phyloP scores from a whole-genome alignment of 2,113 vertebrate species.

The Cololabis saira region DNA sequence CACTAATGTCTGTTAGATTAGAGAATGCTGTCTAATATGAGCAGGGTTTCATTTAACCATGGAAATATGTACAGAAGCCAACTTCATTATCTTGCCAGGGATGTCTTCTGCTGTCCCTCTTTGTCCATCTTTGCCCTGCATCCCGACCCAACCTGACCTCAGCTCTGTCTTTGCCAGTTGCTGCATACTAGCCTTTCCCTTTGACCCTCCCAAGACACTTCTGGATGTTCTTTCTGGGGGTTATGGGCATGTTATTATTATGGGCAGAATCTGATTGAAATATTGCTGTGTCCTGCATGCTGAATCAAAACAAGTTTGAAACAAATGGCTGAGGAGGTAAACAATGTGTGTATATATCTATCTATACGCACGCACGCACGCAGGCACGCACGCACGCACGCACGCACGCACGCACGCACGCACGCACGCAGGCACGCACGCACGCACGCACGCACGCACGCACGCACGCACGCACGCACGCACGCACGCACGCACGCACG shows the following conservation, averaged over 20 bases:
- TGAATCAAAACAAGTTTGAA: conserved; percentile 16
- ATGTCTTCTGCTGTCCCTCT: conserved; percentile 37
- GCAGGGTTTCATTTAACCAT: background rate
- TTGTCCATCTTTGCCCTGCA: conserved; percentile 10
- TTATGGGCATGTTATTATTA: conserved; percentile 53
- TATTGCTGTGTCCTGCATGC: conserved; percentile 8
- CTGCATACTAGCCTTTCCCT: conserved; percentile 48
- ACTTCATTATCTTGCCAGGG: conserved; percentile 47
- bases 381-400: no score
- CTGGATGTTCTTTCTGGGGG: conserved; percentile 23
- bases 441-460: no score
- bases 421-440: no score
- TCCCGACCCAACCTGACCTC: conserved; percentile 59
- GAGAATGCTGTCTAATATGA: background rate
- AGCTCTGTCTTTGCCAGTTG: conserved; percentile 46
- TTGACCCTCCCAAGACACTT: conserved; percentile 43
- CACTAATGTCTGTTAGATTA: background rate
- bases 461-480: no score
- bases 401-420: no score
- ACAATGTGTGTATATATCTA: background rate
- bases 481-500: no score
- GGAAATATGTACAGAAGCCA: conserved; percentile 16
- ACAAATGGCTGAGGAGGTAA: conserved; percentile 2
- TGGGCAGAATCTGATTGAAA: conserved; percentile 24
- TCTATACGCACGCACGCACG: no score